Evolutionary conservation across 2,888 invertebrate genomes (phyloP), one percentile per base, ranked within the genome.

Genomic region (Oxystoma pomonae): DNA sequence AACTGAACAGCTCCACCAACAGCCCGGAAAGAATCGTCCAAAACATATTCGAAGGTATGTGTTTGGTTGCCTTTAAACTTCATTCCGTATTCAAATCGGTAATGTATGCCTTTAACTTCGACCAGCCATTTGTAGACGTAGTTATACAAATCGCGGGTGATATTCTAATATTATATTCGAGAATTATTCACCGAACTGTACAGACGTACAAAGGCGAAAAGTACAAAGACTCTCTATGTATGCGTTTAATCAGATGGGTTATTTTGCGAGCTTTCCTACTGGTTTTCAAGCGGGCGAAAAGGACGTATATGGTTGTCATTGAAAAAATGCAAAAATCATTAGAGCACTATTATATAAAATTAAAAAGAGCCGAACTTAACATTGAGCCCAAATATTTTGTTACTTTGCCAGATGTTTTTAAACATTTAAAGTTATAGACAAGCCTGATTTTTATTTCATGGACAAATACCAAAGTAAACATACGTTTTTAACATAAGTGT

Each of bases 21-120:
- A 35, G 19, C 18, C 9, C 17, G 1, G 21, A 60, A 17, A 55
- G 35, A n/a, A 61, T 64, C 3, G 9, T 64, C 18, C 60, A 49
- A 57, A 66, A 66, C 55, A 56, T 66, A 16, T 66, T 62, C 20
- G 52, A 59, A 20, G 66, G 64, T 17, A 62, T 66, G 62, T 66
- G 64, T 21, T 62, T 52, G 20, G 60, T 66, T 1, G 62, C 62
- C 7, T 62, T 64, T 35, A 66, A 64, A 50, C 58, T 64, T 3
- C 55, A 59, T n/a, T 52, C 21, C 49, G 60, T 19, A 5, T 50
- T 66, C 19, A 17, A 57, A n/a, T 58, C 21, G 50, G 58, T 64
- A 35, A 21, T 35, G 7, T 64, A 66, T 52, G 17, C 60, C 2
- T 62, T 64, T 59, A n/a, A n/a, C n/a, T n/a, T n/a, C n/a, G n/a